A percentile compares a stretch with the other conserved stretches of the same genome.
phyloP scores from a whole-genome alignment of 2,888 invertebrate genomes.

The Junonia oenone region DNA sequence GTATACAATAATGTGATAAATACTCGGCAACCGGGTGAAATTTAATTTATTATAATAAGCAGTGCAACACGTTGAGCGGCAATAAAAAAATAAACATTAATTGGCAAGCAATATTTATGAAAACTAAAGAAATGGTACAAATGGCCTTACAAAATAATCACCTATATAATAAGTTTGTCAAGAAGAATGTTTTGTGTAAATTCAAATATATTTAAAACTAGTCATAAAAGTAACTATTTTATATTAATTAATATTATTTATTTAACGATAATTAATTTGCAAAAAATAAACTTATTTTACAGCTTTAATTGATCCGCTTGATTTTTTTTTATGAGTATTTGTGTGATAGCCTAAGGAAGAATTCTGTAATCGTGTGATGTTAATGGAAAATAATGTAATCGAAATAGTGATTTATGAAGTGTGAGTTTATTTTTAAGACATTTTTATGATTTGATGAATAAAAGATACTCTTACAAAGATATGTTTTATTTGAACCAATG shows the following conservation, averaged over 20 bases:
- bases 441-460: slow-evolving; percentile 28
- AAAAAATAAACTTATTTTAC: not conserved
- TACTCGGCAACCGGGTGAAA: no score
- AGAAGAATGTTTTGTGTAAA: no score
- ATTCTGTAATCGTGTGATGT: not conserved
- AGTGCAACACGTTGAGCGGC: not conserved
- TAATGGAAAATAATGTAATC: slow-evolving; percentile 3
- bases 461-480: slow-evolving; percentile 18
- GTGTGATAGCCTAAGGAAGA: not conserved
- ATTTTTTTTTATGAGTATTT: not conserved
- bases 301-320: not conserved
- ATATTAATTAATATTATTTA: no score
- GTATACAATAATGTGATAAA: no score
- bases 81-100: not conserved
- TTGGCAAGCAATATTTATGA: not conserved
- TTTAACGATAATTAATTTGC: no score
- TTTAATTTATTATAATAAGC: no score
- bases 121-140: not conserved
- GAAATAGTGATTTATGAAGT: slow-evolving; percentile 1
- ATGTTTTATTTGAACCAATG: slow-evolving; percentile 17
- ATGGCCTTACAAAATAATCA: not conserved
- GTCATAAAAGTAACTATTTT: no score
- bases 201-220: no score
- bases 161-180: no score
- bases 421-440: slow-evolving; percentile 15